Conservation (phyloP, 2,113 vertebrate species). For the Oreochromis tanganicae region DNA sequence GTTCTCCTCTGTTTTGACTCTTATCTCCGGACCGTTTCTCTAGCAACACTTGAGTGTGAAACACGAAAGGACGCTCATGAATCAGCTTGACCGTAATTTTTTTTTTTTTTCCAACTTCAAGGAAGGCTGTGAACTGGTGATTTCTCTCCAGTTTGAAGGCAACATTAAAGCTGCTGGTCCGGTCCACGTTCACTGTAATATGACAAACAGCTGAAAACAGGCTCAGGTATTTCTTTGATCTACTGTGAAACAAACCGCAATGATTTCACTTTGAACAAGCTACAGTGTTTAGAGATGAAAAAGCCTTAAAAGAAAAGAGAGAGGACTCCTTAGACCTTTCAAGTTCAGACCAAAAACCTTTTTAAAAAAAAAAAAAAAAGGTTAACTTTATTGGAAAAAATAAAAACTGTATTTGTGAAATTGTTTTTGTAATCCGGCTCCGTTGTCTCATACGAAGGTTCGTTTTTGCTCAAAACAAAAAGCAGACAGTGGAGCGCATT, state of each 20-base stretch:
- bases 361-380: fast-evolving
- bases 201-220: conserved; percentile 55
- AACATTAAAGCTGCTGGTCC: conserved; percentile 36
- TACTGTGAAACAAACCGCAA: conserved; percentile 69
- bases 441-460: neutral
- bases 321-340: neutral
- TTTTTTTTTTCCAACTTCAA: neutral
- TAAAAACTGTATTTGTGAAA: conserved; percentile 21
- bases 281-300: neutral
- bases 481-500: neutral
- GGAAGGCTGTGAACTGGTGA: conserved; percentile 9
- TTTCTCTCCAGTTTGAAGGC: conserved; percentile 1
- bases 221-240: conserved; percentile 73
- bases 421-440: neutral
- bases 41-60: neutral
- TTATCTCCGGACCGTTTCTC: neutral
- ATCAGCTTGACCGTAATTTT: neutral
- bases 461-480: neutral
- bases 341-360: neutral
- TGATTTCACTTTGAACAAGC: neutral
- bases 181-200: conserved; percentile 52
- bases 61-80: neutral
- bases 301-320: neutral
- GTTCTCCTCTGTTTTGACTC: neutral
- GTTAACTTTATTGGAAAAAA: conserved; percentile 1